These are phyloP conservation scores for Oostethus manadensis DNA, from an alignment of 2,113 vertebrate genomes.

Conservation along the genomic window DNA sequence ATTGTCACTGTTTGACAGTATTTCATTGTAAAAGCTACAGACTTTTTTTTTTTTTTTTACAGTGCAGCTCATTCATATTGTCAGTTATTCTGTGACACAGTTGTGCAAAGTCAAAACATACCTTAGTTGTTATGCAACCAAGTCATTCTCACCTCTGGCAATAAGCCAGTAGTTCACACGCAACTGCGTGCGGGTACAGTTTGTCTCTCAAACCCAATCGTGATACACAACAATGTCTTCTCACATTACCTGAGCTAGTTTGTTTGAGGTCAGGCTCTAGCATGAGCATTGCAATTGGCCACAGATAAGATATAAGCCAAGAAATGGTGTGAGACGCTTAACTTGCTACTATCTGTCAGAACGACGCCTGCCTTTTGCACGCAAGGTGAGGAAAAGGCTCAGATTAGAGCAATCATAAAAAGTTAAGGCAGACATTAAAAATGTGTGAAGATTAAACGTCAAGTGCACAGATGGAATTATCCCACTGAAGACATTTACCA, in stretches of 20 bases:
- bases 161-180: constrained; percentile 67
- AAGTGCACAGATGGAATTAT: constrained; percentile 46
- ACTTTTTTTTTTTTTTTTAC: background rate
- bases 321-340: constrained; percentile 39
- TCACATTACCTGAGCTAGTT: constrained; percentile 31
- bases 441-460: constrained; percentile 13
- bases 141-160: constrained; percentile 52
- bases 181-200: constrained; percentile 54
- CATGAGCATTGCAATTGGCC: constrained; percentile 31
- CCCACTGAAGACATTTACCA: constrained; percentile 14
- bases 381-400: constrained; percentile 20
- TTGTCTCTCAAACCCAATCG: constrained; percentile 39
- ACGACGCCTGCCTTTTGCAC: constrained; percentile 41
- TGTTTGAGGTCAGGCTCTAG: background rate
- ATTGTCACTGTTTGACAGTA: too few relatives aligned
- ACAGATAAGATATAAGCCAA: constrained; percentile 41
- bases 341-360: constrained; percentile 34
- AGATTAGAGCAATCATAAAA: constrained; percentile 14
- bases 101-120: constrained; percentile 50
- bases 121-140: constrained; percentile 57
- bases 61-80: constrained; percentile 24
- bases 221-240: constrained; percentile 47
- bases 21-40: too few relatives aligned
- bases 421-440: constrained; percentile 39
- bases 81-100: constrained; percentile 34